Evolutionary conservation across 2,113 vertebrate genomes (phyloP).

Genomic region (Polypterus bichir): DNA sequence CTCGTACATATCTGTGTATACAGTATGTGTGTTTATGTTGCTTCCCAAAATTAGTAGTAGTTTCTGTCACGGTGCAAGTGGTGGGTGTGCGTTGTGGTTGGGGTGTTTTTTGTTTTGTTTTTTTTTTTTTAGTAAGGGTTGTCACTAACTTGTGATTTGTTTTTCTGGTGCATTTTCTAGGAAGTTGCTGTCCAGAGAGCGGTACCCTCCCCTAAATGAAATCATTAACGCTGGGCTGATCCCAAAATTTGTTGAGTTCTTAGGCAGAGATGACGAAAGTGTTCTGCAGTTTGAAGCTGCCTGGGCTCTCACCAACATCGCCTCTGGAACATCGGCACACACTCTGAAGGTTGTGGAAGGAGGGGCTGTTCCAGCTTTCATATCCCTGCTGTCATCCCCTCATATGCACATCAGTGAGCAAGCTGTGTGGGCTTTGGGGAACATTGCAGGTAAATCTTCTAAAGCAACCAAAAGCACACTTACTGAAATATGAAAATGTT

Average conservation of each 20-base stretch:
- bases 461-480: neutral
- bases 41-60: too few species aligned
- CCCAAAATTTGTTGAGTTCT: slow-evolving; percentile 63
- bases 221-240: slow-evolving; percentile 64
- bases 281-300: slow-evolving; percentile 78
- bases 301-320: slow-evolving; percentile 84
- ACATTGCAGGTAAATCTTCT: slow-evolving; percentile 68
- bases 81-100: neutral
- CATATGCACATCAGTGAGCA: slow-evolving; percentile 75
- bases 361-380: slow-evolving; percentile 65
- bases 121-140: neutral
- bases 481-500: neutral
- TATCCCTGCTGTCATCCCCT: slow-evolving; percentile 62
- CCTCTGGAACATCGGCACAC: slow-evolving; percentile 72
- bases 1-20: too few species aligned
- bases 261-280: slow-evolving; percentile 40
- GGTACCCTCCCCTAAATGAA: slow-evolving; percentile 59
- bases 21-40: too few species aligned
- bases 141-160: neutral
- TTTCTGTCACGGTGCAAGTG: too few species aligned
- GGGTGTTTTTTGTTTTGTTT: neutral
- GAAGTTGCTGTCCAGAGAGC: slow-evolving; percentile 65
- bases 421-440: slow-evolving; percentile 82
- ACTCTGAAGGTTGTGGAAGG: slow-evolving; percentile 69
- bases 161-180: slow-evolving; percentile 30